Base-by-base conservation (phyloP, 2,888 invertebrate genomes). In the Parnassius orleans region DNA sequence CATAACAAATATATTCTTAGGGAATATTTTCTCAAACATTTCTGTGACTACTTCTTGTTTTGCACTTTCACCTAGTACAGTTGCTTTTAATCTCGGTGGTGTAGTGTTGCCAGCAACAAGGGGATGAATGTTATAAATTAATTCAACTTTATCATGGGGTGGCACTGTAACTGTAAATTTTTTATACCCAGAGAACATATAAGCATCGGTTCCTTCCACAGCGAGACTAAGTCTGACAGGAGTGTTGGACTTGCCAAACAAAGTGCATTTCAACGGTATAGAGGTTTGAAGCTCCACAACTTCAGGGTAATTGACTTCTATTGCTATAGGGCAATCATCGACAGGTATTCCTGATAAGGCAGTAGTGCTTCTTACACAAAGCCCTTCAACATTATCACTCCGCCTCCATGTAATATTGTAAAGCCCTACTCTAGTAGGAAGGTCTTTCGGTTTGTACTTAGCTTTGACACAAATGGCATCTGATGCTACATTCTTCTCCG, bases 161-260 rank as follows among this genome's bases (percentile, higher is more conserved):
- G 95, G 89, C 60, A 94, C 85, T 14, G 93, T 93, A 15, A 93
- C 84, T 47, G 90, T 87, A 69, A 92, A 95, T 93, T 98, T 97
- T 87, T 97, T 98, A 77, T 98, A 97, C 2, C 98, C 98, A 65
- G 98, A 95, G 87, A 97, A 98, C 96, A 98, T 98, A 81, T 98
- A 98, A 50, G 96, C 96, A 81, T 98, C 98, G 64, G 95, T 96
- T 9, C 95, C 94, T 72, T 97, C 97, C 87, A 97, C 95, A 59
- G 93, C 93, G 48, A 97, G 86, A 71, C 93, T 94, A 46, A 97
- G 87, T 66, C 96, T 94, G 63, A 96, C 93, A 48, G 97, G 93
- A 64, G 92, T 93, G 54, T 92, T 91, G 0, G 95, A 95, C 70
- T 95, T 93, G 77, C 97, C 97, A 76, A 93, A 92, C 61, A 98